Evolutionary conservation across 30 jellyfish, hydroid and myxozoan genomes (phyloP).

Genomic region (Pelagia noctiluca): DNA sequence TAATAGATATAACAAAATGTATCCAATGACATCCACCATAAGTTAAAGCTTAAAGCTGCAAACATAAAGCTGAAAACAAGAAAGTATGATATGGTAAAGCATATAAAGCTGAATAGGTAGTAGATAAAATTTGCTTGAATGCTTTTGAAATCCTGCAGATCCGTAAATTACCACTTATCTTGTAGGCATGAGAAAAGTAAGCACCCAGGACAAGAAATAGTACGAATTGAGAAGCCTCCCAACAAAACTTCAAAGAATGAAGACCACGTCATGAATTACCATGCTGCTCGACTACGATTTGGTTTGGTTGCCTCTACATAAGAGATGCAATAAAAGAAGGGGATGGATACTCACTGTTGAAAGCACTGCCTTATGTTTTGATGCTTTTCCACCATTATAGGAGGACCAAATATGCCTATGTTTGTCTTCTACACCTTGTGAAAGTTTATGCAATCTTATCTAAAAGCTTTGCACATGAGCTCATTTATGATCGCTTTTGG

Average conservation of each 20-base stretch:
- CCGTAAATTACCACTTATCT: too few species aligned
- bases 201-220: too few species aligned
- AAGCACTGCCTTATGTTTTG: neutral
- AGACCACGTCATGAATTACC: neutral
- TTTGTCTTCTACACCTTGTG: neutral
- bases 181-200: too few species aligned
- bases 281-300: constrained; percentile 9
- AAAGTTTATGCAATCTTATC: neutral
- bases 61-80: too few species aligned
- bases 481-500: neutral
- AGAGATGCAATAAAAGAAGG: constrained; percentile 11
- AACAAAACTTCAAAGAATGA: neutral
- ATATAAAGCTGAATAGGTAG: too few species aligned
- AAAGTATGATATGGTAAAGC: too few species aligned
- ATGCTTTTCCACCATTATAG: neutral
- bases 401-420: neutral
- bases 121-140: too few species aligned
- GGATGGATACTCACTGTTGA: constrained; percentile 2
- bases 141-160: too few species aligned
- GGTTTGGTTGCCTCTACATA: constrained; percentile 1
- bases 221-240: too few species aligned
- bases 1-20: too few species aligned
- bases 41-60: too few species aligned
- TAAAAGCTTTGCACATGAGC: constrained; percentile 11
- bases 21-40: too few species aligned